A percentile compares a stretch with the other conserved stretches of the same genome.
Evolutionary conservation across 1,140 invertebrate species (phyloP).

Genomic region (Heliconius himera): DNA sequence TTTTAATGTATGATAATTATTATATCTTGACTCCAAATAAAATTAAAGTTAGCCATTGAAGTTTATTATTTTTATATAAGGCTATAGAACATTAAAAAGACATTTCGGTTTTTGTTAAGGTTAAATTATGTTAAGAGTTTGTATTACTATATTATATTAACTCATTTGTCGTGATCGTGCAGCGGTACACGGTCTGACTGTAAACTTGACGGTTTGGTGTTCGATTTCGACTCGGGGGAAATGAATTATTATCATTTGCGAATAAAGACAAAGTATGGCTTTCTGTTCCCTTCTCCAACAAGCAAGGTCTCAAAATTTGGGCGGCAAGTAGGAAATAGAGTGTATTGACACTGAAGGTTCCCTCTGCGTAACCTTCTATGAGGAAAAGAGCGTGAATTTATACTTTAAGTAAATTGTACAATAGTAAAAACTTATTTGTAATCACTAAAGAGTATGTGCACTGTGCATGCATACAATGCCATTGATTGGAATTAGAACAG

Average conservation of each 20-base stretch:
- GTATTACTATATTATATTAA: too few species aligned
- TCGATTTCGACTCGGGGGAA: too few species aligned
- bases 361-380: too few species aligned
- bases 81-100: not conserved
- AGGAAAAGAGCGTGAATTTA: not conserved
- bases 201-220: not conserved
- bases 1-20: slow-evolving; percentile 3
- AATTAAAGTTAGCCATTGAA: not conserved
- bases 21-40: not conserved
- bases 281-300: too few species aligned
- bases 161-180: too few species aligned
- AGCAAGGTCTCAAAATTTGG: too few species aligned
- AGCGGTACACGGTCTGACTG: not conserved
- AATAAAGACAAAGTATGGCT: too few species aligned
- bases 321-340: too few species aligned
- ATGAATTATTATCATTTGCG: too few species aligned
- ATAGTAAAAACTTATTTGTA: not conserved
- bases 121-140: too few species aligned
- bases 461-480: slow-evolving; percentile 20
- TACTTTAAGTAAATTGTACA: not conserved
- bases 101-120: too few species aligned
- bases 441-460: not conserved
- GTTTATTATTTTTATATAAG: not conserved
- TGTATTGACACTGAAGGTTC: too few species aligned
- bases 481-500: slow-evolving; percentile 30